phyloP scores from a whole-genome alignment of 2,888 invertebrate species.

The Ectropis crepuscularia region DNA sequence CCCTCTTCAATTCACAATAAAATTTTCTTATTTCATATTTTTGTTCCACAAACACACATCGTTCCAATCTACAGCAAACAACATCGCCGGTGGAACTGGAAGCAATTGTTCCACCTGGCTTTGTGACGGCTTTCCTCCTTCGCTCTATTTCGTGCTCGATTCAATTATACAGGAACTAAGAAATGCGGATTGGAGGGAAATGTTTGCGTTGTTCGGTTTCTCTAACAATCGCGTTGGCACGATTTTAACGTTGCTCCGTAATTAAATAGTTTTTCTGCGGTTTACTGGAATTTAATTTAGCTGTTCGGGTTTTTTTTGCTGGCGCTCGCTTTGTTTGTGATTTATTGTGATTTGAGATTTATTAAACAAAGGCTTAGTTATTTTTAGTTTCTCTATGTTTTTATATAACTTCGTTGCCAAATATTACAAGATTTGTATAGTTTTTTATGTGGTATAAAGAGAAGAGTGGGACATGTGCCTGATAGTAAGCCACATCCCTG shows the following conservation, averaged over 20 bases:
- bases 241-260: slow-evolving; percentile 16
- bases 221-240: slow-evolving; percentile 18
- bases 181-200: slow-evolving; percentile 31
- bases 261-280: slow-evolving; percentile 19
- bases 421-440: too few relatives aligned
- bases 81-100: slow-evolving; percentile 15
- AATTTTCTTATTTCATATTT: too few relatives aligned
- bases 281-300: slow-evolving; percentile 5
- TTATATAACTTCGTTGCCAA: too few relatives aligned
- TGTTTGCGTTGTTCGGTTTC: slow-evolving; percentile 31
- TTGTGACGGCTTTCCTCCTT: slow-evolving; percentile 27
- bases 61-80: slow-evolving; percentile 6
- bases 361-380: too few relatives aligned
- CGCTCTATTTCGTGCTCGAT: slow-evolving; percentile 36
- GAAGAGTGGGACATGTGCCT: too few relatives aligned
- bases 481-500: too few relatives aligned
- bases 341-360: neutral
- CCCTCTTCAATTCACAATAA: too few relatives aligned
- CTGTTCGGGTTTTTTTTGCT: slow-evolving; percentile 6
- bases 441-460: too few relatives aligned
- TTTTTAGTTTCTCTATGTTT: neutral
- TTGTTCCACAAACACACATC: neutral
- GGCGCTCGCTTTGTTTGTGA: neutral
- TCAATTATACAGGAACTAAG: slow-evolving; percentile 40
- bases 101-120: slow-evolving; percentile 29